Percentiles rank a stretch among this genome's conserved stretches.
These are phyloP conservation scores for Drosophila suzukii DNA, from an alignment of 1,140 invertebrate species.

Conservation along the genomic window DNA sequence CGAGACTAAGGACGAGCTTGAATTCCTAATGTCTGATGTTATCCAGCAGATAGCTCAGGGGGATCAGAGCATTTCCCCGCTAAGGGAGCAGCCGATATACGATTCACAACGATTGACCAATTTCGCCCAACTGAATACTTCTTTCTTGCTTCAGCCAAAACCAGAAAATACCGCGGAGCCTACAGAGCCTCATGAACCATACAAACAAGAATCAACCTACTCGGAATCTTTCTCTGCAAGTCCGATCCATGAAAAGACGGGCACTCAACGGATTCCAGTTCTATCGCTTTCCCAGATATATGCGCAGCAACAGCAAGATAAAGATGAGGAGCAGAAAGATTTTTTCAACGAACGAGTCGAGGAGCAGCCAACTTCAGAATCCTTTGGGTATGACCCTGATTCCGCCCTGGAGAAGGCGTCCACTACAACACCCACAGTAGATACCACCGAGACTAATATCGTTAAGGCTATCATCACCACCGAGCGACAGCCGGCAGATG, in stretches of 20 bases:
- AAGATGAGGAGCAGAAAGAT: slow-evolving; percentile 61
- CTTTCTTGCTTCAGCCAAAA: slow-evolving; percentile 62
- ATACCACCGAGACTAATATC: slow-evolving; percentile 12
- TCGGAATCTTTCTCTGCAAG: slow-evolving; percentile 10
- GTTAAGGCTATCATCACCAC: slow-evolving; percentile 16
- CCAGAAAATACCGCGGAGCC: slow-evolving; percentile 22
- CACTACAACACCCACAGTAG: slow-evolving; percentile 1
- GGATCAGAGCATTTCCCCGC: slow-evolving; percentile 12
- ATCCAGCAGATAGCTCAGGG: slow-evolving; percentile 72
- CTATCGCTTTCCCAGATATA: slow-evolving; percentile 78
- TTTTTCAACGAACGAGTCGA: slow-evolving; percentile 53
- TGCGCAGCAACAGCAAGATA: slow-evolving; percentile 72
- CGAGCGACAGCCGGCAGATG: slow-evolving; percentile 8
- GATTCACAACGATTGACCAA: slow-evolving; percentile 66
- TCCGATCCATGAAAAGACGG: slow-evolving; percentile 32
- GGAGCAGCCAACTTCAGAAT: slow-evolving; percentile 37
- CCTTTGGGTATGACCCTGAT: slow-evolving; percentile 41
- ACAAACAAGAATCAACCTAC: slow-evolving; percentile 28
- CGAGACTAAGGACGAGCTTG: slow-evolving; percentile 77
- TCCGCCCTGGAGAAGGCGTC: not conserved
- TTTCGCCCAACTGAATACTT: slow-evolving; percentile 71
- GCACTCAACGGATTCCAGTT: slow-evolving; percentile 49
- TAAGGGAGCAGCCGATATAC: slow-evolving; percentile 11
- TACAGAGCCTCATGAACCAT: slow-evolving; percentile 2
- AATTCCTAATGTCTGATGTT: slow-evolving; percentile 78